Conservation (phyloP, 2,888 invertebrate genomes). For the Drosophila kokeensis region DNA sequence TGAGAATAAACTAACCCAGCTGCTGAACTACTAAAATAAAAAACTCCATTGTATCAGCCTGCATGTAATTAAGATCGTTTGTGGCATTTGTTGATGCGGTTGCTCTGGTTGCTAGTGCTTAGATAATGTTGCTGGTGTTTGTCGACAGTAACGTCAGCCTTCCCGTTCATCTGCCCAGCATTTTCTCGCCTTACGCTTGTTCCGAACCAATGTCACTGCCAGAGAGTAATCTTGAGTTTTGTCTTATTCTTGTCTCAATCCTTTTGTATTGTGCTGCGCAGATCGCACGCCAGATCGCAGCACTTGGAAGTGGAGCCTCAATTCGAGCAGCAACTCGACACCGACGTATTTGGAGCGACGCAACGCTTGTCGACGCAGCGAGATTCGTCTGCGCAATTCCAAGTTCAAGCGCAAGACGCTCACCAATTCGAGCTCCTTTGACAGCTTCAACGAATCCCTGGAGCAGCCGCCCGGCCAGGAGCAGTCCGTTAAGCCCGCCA, state of each 20-base stretch:
- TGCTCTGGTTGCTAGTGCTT: constrained; percentile 44
- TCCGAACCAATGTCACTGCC: constrained; percentile 7
- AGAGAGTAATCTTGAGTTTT: constrained; percentile 13
- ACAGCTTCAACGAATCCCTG: constrained; percentile 80
- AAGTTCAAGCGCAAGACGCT: constrained; percentile 84
- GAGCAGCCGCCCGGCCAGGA: constrained; percentile 58
- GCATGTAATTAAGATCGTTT: constrained; percentile 7
- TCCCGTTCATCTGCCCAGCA: constrained; percentile 29
- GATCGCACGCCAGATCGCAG: constrained; percentile 85
- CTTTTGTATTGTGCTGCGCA: constrained; percentile 42
- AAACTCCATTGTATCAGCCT: constrained; percentile 9
- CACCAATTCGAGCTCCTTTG: constrained; percentile 82
- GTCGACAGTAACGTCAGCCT: constrained; percentile 11
- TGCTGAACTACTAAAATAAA: not conserved
- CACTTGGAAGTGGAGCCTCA: constrained; percentile 85
- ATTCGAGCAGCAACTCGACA: constrained; percentile 90
- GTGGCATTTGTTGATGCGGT: constrained; percentile 9
- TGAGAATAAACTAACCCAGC: not conserved
- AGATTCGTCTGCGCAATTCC: constrained; percentile 84
- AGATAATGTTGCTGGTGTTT: constrained; percentile 55
- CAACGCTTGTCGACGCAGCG: constrained; percentile 89
- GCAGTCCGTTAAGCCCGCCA: constrained; percentile 42
- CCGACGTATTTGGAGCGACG: constrained; percentile 96
- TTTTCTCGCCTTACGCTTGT: constrained; percentile 24
- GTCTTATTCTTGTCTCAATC: not conserved